Evolutionary conservation across 1,140 invertebrate genomes (phyloP), one percentile per base, ranked within the genome.

Genomic region (Chironomus striatipennis): DNA sequence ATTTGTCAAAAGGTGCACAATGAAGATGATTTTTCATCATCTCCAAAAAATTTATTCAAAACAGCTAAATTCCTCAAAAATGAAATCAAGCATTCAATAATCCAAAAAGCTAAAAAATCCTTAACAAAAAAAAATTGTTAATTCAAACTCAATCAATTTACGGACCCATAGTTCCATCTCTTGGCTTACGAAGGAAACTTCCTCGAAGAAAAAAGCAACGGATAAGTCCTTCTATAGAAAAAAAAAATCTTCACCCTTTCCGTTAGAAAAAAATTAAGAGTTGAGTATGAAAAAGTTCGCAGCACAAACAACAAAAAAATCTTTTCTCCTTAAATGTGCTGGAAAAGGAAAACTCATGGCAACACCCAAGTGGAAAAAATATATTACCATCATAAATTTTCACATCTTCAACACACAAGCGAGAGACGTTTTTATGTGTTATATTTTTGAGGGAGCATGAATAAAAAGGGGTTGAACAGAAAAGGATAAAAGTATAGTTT

Each of bases 381-480:
- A 18, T 70, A 70, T 70, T 70, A 70, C 65, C 65, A 18, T 70
- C 65, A 70, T 70, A 70, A 70, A 70, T 70, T 57, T 57, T 57
- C 47, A n/a, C 47, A 34, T 57, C 47, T 57, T 57, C n/a, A 15
- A 15, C 24, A 34, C 5, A 34, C 24, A 34, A 34, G 5, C n/a
- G 24, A 1, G 24, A 34, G 24, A 34, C 47, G 47, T 5, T 15
- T 8, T 57, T 57, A n/a, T 57, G 12, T 57, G 8, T 2, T 57
- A 15, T 57, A 15, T 57, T 12, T 12, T 5, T 12, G 47, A n/a
- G 47, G 47, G 47, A n/a, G 47, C 12, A 57, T n/a, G 47, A 67
- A 5, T 18, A 21, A 20, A 70, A 70, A 70, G 65, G 65, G 18
- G 65, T 70, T 70, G 65, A 70, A 70, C 20, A 70, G 65, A 70